phyloP scores from a whole-genome alignment of 2,113 vertebrate genomes.

The Tupaia tana region DNA sequence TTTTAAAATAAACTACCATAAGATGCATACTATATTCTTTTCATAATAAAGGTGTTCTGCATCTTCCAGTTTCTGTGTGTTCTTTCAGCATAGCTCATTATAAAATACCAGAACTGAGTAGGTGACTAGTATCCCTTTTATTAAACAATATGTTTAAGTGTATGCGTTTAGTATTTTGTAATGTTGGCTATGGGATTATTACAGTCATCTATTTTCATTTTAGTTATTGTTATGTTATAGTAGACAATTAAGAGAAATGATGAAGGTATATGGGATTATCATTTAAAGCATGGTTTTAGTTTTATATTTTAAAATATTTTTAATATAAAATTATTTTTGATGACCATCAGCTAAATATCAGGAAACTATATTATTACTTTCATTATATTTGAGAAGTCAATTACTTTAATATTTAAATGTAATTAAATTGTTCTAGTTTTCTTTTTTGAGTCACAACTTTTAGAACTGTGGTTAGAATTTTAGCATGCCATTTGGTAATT shows the following conservation, averaged over 20 bases:
- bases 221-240: conserved; percentile 2
- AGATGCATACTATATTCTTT: background rate
- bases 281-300: conserved; percentile 57
- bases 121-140: background rate
- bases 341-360: background rate
- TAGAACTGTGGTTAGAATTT: conserved; percentile 41
- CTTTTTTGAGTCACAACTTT: conserved; percentile 46
- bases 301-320: background rate
- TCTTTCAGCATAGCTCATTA: conserved; percentile 23
- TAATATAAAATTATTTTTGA: background rate
- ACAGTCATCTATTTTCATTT: conserved; percentile 25
- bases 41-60: background rate
- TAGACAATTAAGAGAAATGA: conserved; percentile 19
- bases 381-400: background rate
- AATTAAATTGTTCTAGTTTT: conserved; percentile 1
- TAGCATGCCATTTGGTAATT: conserved; percentile 44
- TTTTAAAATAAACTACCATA: background rate
- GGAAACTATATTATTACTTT: background rate
- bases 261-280: background rate
- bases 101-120: background rate
- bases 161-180: background rate
- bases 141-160: conserved; percentile 9
- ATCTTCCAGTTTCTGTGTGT: conserved; percentile 15
- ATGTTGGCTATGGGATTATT: background rate
- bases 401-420: conserved; percentile 50